Base-by-base conservation (phyloP, 2,113 vertebrate genomes). In the Puffinus mauretanicus region DNA sequence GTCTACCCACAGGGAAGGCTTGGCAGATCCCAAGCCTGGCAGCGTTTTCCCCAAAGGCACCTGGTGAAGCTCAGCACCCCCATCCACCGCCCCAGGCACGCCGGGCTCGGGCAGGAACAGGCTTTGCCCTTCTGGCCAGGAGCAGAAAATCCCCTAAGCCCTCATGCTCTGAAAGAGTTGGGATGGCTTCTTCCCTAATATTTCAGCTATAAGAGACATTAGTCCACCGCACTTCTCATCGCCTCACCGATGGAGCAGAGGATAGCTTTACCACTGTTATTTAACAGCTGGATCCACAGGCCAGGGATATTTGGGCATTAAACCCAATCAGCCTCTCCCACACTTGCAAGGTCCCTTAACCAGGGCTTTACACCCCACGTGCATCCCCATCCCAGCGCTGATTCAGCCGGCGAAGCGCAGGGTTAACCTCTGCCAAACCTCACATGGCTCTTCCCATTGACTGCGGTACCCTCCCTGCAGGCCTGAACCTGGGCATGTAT, bases 1-100 rank as follows among this genome's bases (percentile, higher is more conserved):
- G 46, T 72, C 96, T 94, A 57, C 95, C 94, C 94, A 94, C 93
- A 91, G 82, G 75, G 78, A 80, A 76, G 58, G 64, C 61, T 94
- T 42, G 73, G 81, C 70, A 85, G 49, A 87, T 91, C 42, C 87
- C 49, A 26, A 76, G 42, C 65, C 60, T 65, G 57, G 46, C 62
- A 93, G 51, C 8, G 0, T 70, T 87, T 89, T 78, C 55, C 60
- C 76, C 29, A n/a, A 21, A 73, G 62, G 71, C 71, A 92, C 54
- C 78, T 80, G 66, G 60, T 46, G 51, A 42, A 75, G 71, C 73
- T 94, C 75, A 76, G 44, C 78, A 52, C 32, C 38, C 46, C 64
- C 47, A 36, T 87, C 51, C 70, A 1, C 27, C 1, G 2, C 61
- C 30, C 38, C 80, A 73, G 49, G 17, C 10, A 8, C 0, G 10